These are phyloP conservation scores for Drosophila sulfurigaster DNA, from an alignment of 1,140 invertebrate genomes.

Conservation along the genomic window DNA sequence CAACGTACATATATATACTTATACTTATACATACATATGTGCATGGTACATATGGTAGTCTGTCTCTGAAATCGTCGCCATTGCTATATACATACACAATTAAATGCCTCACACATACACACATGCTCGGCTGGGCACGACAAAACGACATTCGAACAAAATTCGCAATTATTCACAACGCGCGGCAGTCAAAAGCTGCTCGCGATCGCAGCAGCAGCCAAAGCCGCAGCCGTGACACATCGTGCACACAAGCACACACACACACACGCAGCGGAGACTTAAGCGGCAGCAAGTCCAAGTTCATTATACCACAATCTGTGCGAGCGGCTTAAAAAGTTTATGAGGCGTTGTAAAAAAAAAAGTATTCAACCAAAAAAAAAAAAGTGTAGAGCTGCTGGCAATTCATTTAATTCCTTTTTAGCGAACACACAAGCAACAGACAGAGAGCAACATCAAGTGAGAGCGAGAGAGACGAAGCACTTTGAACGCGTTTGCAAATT, in stretches of 20 bases:
- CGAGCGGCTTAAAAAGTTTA: slow-evolving; percentile 70
- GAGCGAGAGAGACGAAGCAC: slow-evolving; percentile 45
- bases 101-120: slow-evolving; percentile 36
- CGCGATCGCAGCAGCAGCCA: slow-evolving; percentile 62
- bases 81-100: slow-evolving; percentile 43
- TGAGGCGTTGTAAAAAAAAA: slow-evolving; percentile 65
- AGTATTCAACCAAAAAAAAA: slow-evolving; percentile 22
- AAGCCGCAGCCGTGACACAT: slow-evolving; percentile 55
- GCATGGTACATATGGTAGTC: slow-evolving; percentile 41
- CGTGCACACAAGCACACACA: slow-evolving; percentile 34
- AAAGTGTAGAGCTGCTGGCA: slow-evolving; percentile 51
- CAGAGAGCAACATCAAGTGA: slow-evolving; percentile 5
- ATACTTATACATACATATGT: slow-evolving; percentile 29
- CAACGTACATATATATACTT: slow-evolving; percentile 28
- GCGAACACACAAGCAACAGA: slow-evolving; percentile 33
- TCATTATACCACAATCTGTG: slow-evolving; percentile 58
- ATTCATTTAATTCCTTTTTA: slow-evolving; percentile 55
- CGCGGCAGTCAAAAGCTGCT: slow-evolving; percentile 64
- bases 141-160: slow-evolving; percentile 69
- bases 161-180: slow-evolving; percentile 80
- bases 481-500: slow-evolving; percentile 75
- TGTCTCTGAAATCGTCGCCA: slow-evolving; percentile 35
- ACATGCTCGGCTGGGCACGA: slow-evolving; percentile 53
- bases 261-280: slow-evolving; percentile 23
- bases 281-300: slow-evolving; percentile 56